A percentile compares a stretch with the other conserved stretches of the same genome.
Conservation (phyloP, 2,113 vertebrate genomes). For the Heliornis fulica region DNA sequence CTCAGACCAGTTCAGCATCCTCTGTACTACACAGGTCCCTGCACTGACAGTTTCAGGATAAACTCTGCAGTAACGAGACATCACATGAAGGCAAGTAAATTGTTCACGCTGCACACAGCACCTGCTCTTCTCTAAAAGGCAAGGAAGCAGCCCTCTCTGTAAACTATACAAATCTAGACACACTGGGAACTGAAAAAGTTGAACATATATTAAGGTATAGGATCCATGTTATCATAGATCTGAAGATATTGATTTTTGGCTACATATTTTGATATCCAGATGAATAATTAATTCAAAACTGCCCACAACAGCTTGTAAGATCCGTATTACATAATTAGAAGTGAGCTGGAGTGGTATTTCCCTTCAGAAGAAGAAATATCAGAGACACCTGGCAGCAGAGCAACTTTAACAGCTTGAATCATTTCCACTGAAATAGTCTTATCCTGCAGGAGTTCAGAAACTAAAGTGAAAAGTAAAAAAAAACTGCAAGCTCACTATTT, state of each 20-base stretch:
- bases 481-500: background rate
- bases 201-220: background rate
- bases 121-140: background rate
- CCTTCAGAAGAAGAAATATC: background rate
- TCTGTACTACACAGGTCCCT: background rate
- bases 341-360: background rate
- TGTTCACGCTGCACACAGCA: rapidly evolving
- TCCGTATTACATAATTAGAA: background rate
- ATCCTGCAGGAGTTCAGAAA: background rate
- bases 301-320: background rate
- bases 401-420: background rate
- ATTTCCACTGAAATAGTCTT: background rate
- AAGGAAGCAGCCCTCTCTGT: background rate
- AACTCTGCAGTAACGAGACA: background rate
- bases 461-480: background rate
- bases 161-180: background rate
- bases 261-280: background rate
- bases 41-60: background rate
- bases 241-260: background rate
- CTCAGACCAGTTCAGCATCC: background rate
- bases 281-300: background rate
- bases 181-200: background rate
- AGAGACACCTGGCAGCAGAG: background rate
- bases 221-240: background rate
- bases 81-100: background rate